Base-by-base conservation (phyloP, 2,888 invertebrate genomes). In the Sepiola atlantica region DNA sequence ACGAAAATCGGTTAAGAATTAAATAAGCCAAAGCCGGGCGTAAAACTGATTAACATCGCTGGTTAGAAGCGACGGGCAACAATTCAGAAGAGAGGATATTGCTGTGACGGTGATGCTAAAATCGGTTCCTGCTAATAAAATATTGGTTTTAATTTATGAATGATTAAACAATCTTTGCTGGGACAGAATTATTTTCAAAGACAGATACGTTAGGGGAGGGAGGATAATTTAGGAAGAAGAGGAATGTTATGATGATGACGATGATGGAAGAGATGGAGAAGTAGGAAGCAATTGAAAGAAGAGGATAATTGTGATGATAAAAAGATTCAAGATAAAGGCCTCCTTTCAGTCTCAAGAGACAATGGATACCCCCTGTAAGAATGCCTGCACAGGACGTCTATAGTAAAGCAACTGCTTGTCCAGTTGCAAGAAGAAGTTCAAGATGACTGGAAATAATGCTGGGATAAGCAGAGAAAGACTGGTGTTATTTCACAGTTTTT, bases 71-170 rank as follows among this genome's bases (percentile, higher is more conserved):
- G n/a, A 77, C 1, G 77, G 12, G n/a, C 14, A 77, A 28, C 28
- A 77, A 77, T 77, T 77, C n/a, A 28, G 77, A 77, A 28, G n/a
- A 28, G 28, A 77, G 28, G 28, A 28, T 77, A 28, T 77, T 8
- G 2, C 45, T 45, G 45, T 45, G 45, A 45, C 45, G 45, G 45
- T 28, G 28, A 77, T n/a, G 28, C 77, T 77, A 77, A 77, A 77
- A 28, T 28, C n/a, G 77, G 77, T 77, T 77, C 77, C n/a, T 77
- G 77, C 8, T 77, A 77, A 77, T 77, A 28, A 28, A 77, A 77
- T 77, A 77, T 77, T 77, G 77, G 77, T 77, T 77, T 77, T 77
- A 77, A 77, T 77, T 77, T 77, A 77, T 77, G 77, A 77, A 77
- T 77, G n/a, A 77, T 77, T 77, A 77, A 77, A 77, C 24, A 77